Evolutionary conservation across 2,797 vertebrate species (phyloP), one percentile per base, ranked within the genome.

Genomic region (Myotis vivesi): DNA sequence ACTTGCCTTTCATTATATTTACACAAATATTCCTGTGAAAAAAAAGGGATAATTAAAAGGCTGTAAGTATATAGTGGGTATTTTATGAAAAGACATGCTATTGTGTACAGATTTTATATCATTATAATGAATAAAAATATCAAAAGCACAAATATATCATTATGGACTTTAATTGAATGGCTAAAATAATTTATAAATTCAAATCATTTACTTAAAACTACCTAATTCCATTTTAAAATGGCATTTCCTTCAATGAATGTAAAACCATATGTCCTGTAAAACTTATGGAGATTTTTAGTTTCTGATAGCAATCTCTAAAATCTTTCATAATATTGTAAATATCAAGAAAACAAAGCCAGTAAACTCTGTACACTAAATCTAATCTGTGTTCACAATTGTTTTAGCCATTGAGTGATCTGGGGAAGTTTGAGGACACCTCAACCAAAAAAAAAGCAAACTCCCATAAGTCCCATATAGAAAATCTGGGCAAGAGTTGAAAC

Each of bases 121-220:
- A 62, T 36, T 36, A 69, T 44, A 11, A 38, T 11, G 20, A 85
- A 59, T 77, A 62, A 8, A 59, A 93, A 51, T 57, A 73, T 57
- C 22, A 89, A 66, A 82, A 30, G 6, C 22, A 76, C 38, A 55
- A 10, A 81, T 23, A 28, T 33, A 38, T 22, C 22, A 62, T 20
- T 64, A 64, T 62, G 23, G 62, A 82, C 6, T 68, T 84, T 6
- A 80, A 73, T 1, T 44, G 11, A 84, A 25, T 46, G 23, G 22
- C 6, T 38, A 59, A 95, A 82, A 94, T 68, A 64, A 91, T 30
- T 81, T 73, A 71, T 41, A 75, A 71, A 81, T 51, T 96, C 44
- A 81, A 90, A 92, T 71, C n/a, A 20, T 19, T 57, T 79, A 81
- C 30, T 91, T 38, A 73, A 79, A 68, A 41, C 30, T 44, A 33